Evolutionary conservation across 2,113 vertebrate genomes (phyloP).

Genomic region (Rhinopomastus cyanomelas): DNA sequence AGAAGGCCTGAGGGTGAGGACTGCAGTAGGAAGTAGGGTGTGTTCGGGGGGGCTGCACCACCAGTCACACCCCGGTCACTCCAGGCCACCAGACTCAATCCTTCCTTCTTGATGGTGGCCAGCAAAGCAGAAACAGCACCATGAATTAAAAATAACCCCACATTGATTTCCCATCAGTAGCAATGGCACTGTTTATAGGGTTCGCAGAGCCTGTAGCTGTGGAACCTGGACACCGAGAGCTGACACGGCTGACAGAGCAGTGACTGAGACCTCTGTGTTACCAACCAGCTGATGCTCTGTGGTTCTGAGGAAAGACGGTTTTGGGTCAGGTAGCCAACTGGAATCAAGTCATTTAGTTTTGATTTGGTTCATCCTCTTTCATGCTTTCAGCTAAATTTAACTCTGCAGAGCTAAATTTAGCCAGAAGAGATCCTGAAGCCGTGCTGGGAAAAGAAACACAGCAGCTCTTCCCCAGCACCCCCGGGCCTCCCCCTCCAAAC

Average conservation of each 20-base stretch:
- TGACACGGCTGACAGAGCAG: not conserved
- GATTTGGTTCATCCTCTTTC: not conserved
- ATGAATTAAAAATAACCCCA: not conserved
- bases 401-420: not conserved
- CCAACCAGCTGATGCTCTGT: too few relatives aligned
- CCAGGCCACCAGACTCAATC: not conserved
- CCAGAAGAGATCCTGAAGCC: not conserved
- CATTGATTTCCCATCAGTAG: not conserved
- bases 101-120: not conserved
- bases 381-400: constrained; percentile 13
- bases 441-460: not conserved
- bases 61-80: not conserved
- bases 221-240: not conserved
- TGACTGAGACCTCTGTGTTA: not conserved
- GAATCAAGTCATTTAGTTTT: not conserved
- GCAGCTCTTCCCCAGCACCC: not conserved
- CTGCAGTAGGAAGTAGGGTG: fast-evolving
- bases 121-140: not conserved
- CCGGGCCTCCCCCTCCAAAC: too few relatives aligned
- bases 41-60: not conserved
- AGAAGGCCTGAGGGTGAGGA: not conserved
- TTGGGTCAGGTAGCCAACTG: not conserved
- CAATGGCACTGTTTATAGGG: not conserved
- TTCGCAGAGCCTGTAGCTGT: not conserved
- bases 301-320: too few relatives aligned